phyloP scores from a whole-genome alignment of 2,113 vertebrate genomes.

The Nycticebus coucang region DNA sequence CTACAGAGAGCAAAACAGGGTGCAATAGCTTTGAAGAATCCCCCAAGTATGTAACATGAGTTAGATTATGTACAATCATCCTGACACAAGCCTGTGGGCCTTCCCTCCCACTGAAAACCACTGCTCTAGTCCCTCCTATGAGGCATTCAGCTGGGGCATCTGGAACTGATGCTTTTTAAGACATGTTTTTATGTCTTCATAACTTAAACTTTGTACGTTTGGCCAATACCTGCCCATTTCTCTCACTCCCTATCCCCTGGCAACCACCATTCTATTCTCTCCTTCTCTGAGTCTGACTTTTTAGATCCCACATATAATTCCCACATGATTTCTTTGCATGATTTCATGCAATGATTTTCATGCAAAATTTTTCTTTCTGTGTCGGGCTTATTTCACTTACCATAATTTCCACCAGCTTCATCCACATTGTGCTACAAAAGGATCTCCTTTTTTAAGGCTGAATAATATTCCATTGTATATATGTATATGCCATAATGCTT shows the following conservation, averaged over 20 bases:
- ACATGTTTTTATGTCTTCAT: neutral
- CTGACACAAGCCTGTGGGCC: neutral
- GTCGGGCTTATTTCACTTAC: neutral
- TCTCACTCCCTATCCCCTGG: neutral
- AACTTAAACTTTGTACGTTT: neutral
- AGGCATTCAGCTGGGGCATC: neutral
- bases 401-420: neutral
- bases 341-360: neutral
- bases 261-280: neutral
- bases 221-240: neutral
- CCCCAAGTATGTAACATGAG: neutral
- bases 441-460: neutral
- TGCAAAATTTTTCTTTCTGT: neutral
- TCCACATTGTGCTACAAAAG: neutral
- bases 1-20: slow-evolving; percentile 10
- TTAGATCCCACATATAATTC: neutral
- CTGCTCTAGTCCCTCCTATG: neutral
- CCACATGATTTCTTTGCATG: too few species aligned
- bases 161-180: neutral
- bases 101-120: neutral
- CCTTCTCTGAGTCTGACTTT: neutral
- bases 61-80: neutral
- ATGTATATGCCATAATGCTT: neutral
- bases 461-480: neutral
- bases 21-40: neutral